Conservation (phyloP, 1,140 invertebrate species). For the Kradibia gibbosae region DNA sequence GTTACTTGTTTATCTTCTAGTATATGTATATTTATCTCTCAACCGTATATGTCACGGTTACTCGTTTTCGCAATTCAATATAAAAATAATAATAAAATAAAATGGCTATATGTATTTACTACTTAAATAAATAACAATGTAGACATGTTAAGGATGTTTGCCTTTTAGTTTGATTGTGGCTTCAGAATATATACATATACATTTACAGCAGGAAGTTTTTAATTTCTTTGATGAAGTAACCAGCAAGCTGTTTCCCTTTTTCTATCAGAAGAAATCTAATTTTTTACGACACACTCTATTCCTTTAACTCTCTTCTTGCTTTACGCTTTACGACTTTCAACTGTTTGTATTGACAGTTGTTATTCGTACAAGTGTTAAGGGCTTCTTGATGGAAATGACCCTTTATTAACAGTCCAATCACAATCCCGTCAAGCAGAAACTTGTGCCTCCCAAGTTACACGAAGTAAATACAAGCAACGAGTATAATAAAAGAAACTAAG, state of each 20-base stretch:
- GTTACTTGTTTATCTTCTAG: neutral
- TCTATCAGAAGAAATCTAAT: constrained; percentile 34
- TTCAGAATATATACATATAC: constrained; percentile 43
- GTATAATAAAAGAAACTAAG: no score
- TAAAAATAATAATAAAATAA: constrained; percentile 19
- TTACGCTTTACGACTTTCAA: neutral
- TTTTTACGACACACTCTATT: constrained; percentile 6
- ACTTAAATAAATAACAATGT: no score
- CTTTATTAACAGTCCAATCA: constrained; percentile 21
- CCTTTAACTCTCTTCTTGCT: neutral
- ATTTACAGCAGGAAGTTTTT: constrained; percentile 53
- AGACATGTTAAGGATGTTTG: no score
- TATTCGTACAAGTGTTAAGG: neutral
- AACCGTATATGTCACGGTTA: neutral
- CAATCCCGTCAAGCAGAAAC: neutral
- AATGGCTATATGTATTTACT: no score
- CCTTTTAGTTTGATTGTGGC: constrained; percentile 58
- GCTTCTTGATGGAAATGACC: neutral
- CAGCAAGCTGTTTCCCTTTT: constrained; percentile 14
- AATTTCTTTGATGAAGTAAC: constrained; percentile 52
- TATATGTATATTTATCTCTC: neutral
- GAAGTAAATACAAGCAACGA: neutral
- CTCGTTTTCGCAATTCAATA: constrained; percentile 5
- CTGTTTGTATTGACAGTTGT: neutral
- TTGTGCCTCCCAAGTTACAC: neutral